Conservation (phyloP, 2,113 vertebrate genomes). For the Stomatorhinus ivindoensis region DNA sequence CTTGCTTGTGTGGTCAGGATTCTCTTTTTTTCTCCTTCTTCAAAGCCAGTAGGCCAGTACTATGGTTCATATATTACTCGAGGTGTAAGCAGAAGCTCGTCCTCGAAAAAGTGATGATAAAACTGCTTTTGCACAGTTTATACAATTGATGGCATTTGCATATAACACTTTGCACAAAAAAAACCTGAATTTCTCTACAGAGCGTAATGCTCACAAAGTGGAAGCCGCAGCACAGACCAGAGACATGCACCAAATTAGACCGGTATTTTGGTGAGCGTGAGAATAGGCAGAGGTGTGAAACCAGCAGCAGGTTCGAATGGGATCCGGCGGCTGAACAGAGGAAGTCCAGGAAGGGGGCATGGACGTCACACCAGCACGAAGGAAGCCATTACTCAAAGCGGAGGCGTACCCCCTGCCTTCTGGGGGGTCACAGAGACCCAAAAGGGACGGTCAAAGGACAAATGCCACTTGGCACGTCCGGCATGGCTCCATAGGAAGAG, state of each 20-base stretch:
- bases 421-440: neutral
- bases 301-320: neutral
- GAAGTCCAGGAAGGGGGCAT: neutral
- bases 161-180: neutral
- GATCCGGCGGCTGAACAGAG: neutral
- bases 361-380: neutral
- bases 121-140: neutral
- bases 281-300: neutral
- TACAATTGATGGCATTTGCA: neutral
- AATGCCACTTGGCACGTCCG: neutral
- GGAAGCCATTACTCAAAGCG: neutral
- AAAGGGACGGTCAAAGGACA: neutral
- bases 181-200: neutral
- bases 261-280: neutral
- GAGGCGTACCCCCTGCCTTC: neutral
- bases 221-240: neutral
- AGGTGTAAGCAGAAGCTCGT: neutral
- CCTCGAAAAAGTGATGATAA: neutral
- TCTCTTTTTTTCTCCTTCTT: neutral
- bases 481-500: neutral
- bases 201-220: neutral
- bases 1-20: neutral
- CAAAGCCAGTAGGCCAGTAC: neutral
- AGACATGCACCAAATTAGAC: neutral
- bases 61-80: neutral